Conservation (phyloP, 1,140 invertebrate genomes). For the Hyposmocoma kahamanoa region DNA sequence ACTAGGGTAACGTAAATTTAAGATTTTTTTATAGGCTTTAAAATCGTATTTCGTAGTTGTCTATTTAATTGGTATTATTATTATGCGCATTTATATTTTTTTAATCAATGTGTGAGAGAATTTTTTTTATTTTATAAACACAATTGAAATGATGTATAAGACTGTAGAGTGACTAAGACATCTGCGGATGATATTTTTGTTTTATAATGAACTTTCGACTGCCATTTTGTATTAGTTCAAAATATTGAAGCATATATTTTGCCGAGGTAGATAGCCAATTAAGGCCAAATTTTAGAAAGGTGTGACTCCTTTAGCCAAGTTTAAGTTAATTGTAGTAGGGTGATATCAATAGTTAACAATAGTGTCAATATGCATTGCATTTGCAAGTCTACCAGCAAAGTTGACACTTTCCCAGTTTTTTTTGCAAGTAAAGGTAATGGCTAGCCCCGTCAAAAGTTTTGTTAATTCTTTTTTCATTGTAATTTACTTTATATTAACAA, state of each 20-base stretch:
- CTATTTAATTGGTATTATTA: constrained; percentile 31
- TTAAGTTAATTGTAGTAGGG: too few species aligned
- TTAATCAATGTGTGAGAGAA: not conserved
- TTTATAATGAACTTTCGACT: constrained; percentile 44
- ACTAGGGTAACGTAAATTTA: constrained; percentile 56
- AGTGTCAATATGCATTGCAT: too few species aligned
- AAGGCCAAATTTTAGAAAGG: constrained; percentile 9
- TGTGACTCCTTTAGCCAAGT: too few species aligned
- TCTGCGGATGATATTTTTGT: constrained; percentile 43
- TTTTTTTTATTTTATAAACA: constrained; percentile 26
- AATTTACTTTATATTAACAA: too few species aligned
- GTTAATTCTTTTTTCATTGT: too few species aligned
- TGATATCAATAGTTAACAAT: too few species aligned
- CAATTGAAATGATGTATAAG: constrained; percentile 53
- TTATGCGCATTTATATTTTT: constrained; percentile 44
- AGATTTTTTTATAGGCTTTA: constrained; percentile 61
- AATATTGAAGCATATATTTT: too few species aligned
- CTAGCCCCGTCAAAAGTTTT: too few species aligned
- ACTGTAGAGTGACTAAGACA: constrained; percentile 49
- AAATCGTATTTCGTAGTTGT: constrained; percentile 40
- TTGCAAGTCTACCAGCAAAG: too few species aligned
- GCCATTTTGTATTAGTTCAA: constrained; percentile 33
- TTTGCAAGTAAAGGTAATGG: too few species aligned
- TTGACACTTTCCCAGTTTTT: too few species aligned
- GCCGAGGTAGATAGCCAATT: too few species aligned